A percentile compares a stretch with the other conserved stretches of the same genome.
Evolutionary conservation across 2,113 vertebrate species (phyloP).

Genomic region (Spermophilus dauricus): DNA sequence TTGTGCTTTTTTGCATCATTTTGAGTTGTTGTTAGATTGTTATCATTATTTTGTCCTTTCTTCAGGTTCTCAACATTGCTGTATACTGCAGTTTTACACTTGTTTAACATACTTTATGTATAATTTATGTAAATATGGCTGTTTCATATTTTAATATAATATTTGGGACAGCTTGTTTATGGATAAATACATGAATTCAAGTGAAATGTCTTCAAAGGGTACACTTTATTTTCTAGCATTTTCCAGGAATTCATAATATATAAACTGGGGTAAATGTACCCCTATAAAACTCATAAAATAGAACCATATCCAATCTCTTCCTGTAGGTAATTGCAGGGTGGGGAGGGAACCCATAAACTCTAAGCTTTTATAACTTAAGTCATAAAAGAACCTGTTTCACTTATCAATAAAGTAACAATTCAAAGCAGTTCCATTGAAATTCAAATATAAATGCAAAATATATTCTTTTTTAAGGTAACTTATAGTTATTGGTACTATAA

Average conservation of each 20-base stretch:
- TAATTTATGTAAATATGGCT: conserved; percentile 7
- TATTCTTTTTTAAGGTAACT: conserved; percentile 15
- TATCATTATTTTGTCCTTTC: background rate
- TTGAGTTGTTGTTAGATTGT: conserved; percentile 5
- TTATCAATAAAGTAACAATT: conserved; percentile 76
- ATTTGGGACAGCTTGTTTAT: conserved; percentile 2
- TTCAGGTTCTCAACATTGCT: background rate
- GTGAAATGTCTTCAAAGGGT: conserved; percentile 68
- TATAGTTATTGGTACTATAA: background rate
- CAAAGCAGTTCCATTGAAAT: conserved; percentile 68
- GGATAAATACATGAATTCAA: conserved; percentile 48
- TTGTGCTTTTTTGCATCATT: conserved; percentile 14
- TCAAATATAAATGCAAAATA: conserved; percentile 63
- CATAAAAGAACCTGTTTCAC: conserved; percentile 81
- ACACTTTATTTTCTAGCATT: conserved; percentile 69
- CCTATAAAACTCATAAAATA: conserved; percentile 81
- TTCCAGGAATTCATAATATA: conserved; percentile 79
- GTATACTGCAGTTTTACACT: background rate
- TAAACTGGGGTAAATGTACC: conserved; percentile 62
- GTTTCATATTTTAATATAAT: conserved; percentile 40
- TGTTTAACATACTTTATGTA: background rate
- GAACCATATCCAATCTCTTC: conserved; percentile 66
- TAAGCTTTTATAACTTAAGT: conserved; percentile 80
- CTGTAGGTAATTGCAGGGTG: conserved; percentile 81
- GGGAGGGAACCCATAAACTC: conserved; percentile 80